These are phyloP conservation scores for Odontamblyopus lacepedii DNA, from an alignment of 2,797 vertebrate species.

Conservation along the genomic window DNA sequence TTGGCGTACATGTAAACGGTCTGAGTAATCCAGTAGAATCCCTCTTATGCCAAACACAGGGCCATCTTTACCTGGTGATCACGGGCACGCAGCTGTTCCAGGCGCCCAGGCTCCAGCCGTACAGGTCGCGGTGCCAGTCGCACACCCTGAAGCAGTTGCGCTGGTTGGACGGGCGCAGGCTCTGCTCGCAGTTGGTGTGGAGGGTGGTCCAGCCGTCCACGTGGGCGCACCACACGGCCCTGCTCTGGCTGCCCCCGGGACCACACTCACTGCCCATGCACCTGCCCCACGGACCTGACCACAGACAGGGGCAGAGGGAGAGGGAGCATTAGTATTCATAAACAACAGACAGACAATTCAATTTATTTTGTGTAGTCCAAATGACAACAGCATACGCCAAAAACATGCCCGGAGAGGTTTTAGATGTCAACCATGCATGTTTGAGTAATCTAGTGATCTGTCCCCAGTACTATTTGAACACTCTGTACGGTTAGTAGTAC, in stretches of 20 bases:
- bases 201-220: slow-evolving; percentile 95
- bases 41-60: too few relatives aligned
- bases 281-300: slow-evolving; percentile 92
- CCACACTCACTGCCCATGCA: slow-evolving; percentile 99
- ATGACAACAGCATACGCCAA: too few relatives aligned
- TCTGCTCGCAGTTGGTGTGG: slow-evolving; percentile 91
- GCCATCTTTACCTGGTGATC: slow-evolving; percentile 61
- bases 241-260: slow-evolving; percentile 91
- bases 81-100: slow-evolving; percentile 91
- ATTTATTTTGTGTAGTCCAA: too few relatives aligned
- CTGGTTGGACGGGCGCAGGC: slow-evolving; percentile 87
- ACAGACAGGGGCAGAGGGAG: slow-evolving; percentile 18
- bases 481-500: too few relatives aligned
- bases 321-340: background rate
- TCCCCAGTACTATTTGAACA: too few relatives aligned
- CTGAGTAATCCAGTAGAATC: too few relatives aligned
- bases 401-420: too few relatives aligned
- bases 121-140: slow-evolving; percentile 96
- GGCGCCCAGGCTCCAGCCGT: slow-evolving; percentile 88
- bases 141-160: slow-evolving; percentile 95
- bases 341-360: too few relatives aligned
- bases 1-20: too few relatives aligned
- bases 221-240: slow-evolving; percentile 96
- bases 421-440: too few relatives aligned
- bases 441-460: too few relatives aligned